phyloP scores from a whole-genome alignment of 1,140 invertebrate genomes.

The Drosophila lowei region DNA sequence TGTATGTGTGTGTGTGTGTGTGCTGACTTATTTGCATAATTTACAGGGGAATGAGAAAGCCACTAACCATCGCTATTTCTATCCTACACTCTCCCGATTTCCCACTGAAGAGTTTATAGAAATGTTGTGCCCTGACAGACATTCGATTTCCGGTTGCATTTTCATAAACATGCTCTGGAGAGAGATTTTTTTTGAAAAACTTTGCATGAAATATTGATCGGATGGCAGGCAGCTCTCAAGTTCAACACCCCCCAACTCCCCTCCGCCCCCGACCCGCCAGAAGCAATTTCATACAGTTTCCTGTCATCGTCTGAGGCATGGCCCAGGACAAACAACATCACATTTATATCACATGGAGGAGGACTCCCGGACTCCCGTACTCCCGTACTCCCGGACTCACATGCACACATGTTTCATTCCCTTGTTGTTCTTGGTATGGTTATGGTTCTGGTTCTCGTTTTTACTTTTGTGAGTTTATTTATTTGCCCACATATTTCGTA shows the following conservation, averaged over 20 bases:
- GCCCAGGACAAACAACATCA: conserved; percentile 50
- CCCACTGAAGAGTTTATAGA: conserved; percentile 45
- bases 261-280: conserved; percentile 4
- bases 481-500: conserved; percentile 70
- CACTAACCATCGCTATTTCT: conserved; percentile 34
- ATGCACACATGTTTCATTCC: conserved; percentile 2
- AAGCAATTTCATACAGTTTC: conserved; percentile 70
- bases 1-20: not conserved
- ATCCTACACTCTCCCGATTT: conserved; percentile 8
- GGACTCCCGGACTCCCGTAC: not conserved
- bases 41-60: conserved; percentile 30
- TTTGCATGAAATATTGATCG: conserved; percentile 74
- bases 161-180: conserved; percentile 71
- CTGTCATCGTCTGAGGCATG: conserved; percentile 53
- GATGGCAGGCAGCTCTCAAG: conserved; percentile 60
- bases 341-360: conserved; percentile 46
- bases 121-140: conserved; percentile 67
- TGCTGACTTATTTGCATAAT: conserved; percentile 73
- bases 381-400: not conserved
- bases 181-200: conserved; percentile 50
- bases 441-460: not conserved
- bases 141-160: conserved; percentile 77
- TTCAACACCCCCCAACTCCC: conserved; percentile 20
- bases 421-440: not conserved
- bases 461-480: conserved; percentile 47